phyloP scores from a whole-genome alignment of 2,113 vertebrate genomes.

The Tragelaphus imberbis region DNA sequence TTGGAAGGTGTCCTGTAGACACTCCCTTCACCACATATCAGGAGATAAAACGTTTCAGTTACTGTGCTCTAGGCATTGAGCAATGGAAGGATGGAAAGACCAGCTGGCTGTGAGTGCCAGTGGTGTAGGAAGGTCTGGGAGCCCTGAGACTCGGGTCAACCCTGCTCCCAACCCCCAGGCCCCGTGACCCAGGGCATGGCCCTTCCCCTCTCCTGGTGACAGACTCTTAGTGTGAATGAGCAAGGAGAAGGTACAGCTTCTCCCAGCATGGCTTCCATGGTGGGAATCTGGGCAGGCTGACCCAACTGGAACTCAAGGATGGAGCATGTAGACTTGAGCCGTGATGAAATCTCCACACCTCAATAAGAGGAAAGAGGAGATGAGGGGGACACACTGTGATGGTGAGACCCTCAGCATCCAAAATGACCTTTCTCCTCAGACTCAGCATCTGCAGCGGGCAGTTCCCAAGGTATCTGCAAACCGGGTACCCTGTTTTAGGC shows the following conservation, averaged over 20 bases:
- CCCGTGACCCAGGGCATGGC: rapidly evolving
- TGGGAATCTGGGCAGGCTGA: not conserved
- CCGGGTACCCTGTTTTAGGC: rapidly evolving
- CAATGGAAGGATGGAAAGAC: not conserved
- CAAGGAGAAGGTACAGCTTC: not conserved
- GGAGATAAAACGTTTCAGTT: not conserved
- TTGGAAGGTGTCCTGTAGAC: slow-evolving; percentile 48
- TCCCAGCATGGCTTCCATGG: not conserved
- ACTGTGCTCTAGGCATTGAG: not conserved
- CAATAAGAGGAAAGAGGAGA: not conserved
- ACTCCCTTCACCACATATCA: not conserved
- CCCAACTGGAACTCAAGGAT: rapidly evolving
- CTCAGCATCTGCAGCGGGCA: not conserved
- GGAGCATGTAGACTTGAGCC: not conserved
- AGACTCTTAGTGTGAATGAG: not conserved
- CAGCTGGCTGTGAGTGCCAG: not conserved
- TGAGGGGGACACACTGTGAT: rapidly evolving
- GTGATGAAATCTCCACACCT: rapidly evolving
- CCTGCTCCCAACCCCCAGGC: not conserved
- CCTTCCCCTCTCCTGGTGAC: not conserved
- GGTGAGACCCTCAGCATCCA: not conserved
- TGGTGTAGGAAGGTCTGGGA: not conserved
- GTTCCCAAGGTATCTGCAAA: not conserved
- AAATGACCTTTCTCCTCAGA: not conserved
- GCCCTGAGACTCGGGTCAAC: not conserved